A percentile compares a stretch with the other conserved stretches of the same genome.
These are phyloP conservation scores for Stenurella melanura DNA, from an alignment of 2,888 invertebrate species.

Conservation along the genomic window DNA sequence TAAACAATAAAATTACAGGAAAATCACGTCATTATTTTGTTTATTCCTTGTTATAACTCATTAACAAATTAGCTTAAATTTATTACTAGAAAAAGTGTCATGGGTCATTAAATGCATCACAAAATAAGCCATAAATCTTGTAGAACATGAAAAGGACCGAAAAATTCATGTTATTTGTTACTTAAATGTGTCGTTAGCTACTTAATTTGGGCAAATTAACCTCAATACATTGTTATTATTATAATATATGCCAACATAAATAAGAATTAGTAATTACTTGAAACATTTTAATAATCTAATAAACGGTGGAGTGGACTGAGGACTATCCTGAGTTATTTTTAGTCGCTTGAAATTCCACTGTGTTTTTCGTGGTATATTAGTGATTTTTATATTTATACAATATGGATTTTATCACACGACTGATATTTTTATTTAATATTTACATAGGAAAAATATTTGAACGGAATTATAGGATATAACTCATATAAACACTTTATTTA, in stretches of 20 bases:
- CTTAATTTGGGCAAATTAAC: conserved; percentile 41
- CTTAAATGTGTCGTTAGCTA: conserved; percentile 40
- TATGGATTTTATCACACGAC: not conserved
- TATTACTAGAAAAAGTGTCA: conserved; percentile 29
- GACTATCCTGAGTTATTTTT: not conserved
- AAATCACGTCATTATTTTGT: conserved; percentile 29
- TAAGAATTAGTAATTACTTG: not conserved
- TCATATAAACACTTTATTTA: not conserved
- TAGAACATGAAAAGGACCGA: conserved; percentile 40
- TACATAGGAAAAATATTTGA: not conserved
- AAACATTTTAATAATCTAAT: conserved; percentile 25
- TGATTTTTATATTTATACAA: not conserved
- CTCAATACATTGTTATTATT: conserved; percentile 40
- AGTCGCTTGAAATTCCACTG: not conserved
- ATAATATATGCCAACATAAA: conserved; percentile 18
- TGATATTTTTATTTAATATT: conserved; percentile 1
- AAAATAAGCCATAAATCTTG: conserved; percentile 35
- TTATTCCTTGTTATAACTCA: conserved; percentile 28
- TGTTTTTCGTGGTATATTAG: not conserved
- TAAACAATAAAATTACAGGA: conserved; percentile 33
- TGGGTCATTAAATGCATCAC: conserved; percentile 39
- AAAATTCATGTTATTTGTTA: conserved; percentile 26
- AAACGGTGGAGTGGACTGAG: not conserved
- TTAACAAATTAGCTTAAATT: conserved; percentile 39
- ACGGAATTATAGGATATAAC: not conserved